These are phyloP conservation scores for Labeo rohita DNA, from an alignment of 2,113 vertebrate genomes.

Conservation along the genomic window DNA sequence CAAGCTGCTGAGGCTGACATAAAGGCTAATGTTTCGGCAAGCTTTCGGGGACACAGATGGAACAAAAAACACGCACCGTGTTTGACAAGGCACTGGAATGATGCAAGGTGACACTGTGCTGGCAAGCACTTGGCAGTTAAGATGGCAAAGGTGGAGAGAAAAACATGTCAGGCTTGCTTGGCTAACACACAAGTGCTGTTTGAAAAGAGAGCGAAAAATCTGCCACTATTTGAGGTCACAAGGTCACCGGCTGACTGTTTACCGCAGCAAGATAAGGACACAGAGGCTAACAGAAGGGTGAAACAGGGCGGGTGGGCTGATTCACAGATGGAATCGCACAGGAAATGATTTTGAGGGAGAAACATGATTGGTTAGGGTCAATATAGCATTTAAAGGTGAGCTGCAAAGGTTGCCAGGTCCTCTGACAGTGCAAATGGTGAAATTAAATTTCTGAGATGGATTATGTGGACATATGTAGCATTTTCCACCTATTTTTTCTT, in stretches of 20 bases:
- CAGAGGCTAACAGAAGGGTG: constrained; percentile 5
- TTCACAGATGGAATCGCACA: background rate
- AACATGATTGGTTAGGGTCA: background rate
- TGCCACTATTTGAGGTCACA: background rate
- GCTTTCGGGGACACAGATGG: background rate
- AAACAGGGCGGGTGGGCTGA: background rate
- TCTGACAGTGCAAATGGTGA: background rate
- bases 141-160: background rate
- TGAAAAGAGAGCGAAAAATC: background rate
- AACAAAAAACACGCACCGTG: constrained; percentile 16
- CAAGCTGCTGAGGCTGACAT: background rate
- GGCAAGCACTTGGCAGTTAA: background rate
- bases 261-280: background rate
- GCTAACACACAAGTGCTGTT: background rate
- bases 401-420: background rate
- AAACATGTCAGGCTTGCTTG: background rate
- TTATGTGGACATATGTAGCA: background rate
- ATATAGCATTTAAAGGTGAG: background rate
- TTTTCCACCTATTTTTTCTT: background rate
- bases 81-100: constrained; percentile 6
- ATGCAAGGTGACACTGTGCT: constrained; percentile 17
- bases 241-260: background rate
- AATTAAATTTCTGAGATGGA: background rate
- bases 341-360: background rate
- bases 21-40: background rate